A percentile compares a stretch with the other conserved stretches of the same genome.
phyloP scores from a whole-genome alignment of 1,140 invertebrate genomes.

The Pogonomyrmex barbatus region DNA sequence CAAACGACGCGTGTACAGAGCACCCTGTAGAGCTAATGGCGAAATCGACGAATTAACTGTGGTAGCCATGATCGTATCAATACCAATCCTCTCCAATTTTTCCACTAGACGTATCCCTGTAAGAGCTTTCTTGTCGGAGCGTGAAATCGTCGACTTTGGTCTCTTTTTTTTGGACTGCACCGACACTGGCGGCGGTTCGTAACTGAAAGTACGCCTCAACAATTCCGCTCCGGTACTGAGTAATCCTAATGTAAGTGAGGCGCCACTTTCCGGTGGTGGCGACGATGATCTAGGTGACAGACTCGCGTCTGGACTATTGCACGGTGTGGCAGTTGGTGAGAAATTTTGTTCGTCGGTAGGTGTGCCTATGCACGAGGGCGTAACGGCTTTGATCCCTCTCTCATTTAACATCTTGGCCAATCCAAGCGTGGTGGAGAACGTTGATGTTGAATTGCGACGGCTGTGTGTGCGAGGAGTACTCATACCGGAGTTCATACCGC shows the following conservation, averaged over 20 bases:
- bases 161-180: conserved; percentile 82
- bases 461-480: conserved; percentile 88
- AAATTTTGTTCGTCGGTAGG: conserved; percentile 89
- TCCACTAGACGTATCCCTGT: conserved; percentile 88
- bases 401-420: conserved; percentile 93
- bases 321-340: conserved; percentile 93
- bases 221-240: conserved; percentile 92
- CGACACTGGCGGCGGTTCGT: conserved; percentile 78
- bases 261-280: conserved; percentile 81
- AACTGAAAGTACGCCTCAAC: conserved; percentile 89
- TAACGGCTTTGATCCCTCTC: conserved; percentile 91
- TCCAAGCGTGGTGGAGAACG: conserved; percentile 92
- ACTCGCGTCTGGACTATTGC: conserved; percentile 91
- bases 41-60: conserved; percentile 84
- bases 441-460: conserved; percentile 90
- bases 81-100: conserved; percentile 90
- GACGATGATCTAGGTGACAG: conserved; percentile 87
- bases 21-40: conserved; percentile 87
- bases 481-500: conserved; percentile 87
- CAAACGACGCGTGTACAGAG: conserved; percentile 86
- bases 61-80: conserved; percentile 89
- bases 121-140: conserved; percentile 85
- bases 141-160: conserved; percentile 84
- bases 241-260: conserved; percentile 88
- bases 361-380: conserved; percentile 88